Evolutionary conservation across 2,797 vertebrate species (phyloP).

Genomic region (Prionace glauca): DNA sequence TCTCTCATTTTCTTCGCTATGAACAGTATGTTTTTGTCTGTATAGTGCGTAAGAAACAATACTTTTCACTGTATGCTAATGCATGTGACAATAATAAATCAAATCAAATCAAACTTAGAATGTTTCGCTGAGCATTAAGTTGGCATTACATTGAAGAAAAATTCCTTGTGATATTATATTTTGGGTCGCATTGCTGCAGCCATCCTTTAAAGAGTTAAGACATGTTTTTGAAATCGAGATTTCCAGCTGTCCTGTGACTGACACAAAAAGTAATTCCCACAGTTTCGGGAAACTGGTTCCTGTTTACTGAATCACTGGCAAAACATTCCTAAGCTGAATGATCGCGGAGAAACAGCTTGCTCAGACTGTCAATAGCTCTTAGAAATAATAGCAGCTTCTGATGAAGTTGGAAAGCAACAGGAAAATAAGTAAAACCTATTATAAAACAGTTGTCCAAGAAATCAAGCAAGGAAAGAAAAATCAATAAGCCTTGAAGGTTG

Average conservation of each 20-base stretch:
- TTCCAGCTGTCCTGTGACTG: slow-evolving; percentile 44
- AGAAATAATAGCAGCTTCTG: slow-evolving; percentile 62
- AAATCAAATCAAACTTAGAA: not conserved
- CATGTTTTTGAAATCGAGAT: slow-evolving; percentile 24
- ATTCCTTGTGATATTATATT: not conserved
- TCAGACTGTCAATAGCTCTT: slow-evolving; percentile 60
- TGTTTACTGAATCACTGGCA: slow-evolving; percentile 55
- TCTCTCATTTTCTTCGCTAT: too few species aligned
- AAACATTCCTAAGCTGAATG: slow-evolving; percentile 47
- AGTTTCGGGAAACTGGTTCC: slow-evolving; percentile 52
- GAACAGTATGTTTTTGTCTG: too few species aligned
- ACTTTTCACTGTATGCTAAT: too few species aligned
- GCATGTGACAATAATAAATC: too few species aligned
- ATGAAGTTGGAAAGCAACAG: slow-evolving; percentile 67
- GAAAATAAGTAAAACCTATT: slow-evolving; percentile 73
- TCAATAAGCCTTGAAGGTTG: slow-evolving; percentile 74
- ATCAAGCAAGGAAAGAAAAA: slow-evolving; percentile 61
- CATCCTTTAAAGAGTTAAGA: slow-evolving; percentile 8
- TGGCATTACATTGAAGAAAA: slow-evolving; percentile 37
- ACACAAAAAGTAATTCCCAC: slow-evolving; percentile 51
- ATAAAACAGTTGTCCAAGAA: slow-evolving; percentile 72
- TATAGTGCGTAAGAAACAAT: too few species aligned
- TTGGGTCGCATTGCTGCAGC: not conserved
- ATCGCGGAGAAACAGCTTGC: slow-evolving; percentile 53
- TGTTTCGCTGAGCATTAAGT: slow-evolving; percentile 38